Percentiles rank a stretch among this genome's conserved stretches.
These are phyloP conservation scores for Ophioderma brevispina DNA, from an alignment of 35 echinoderm and acorn worm species.

Conservation along the genomic window DNA sequence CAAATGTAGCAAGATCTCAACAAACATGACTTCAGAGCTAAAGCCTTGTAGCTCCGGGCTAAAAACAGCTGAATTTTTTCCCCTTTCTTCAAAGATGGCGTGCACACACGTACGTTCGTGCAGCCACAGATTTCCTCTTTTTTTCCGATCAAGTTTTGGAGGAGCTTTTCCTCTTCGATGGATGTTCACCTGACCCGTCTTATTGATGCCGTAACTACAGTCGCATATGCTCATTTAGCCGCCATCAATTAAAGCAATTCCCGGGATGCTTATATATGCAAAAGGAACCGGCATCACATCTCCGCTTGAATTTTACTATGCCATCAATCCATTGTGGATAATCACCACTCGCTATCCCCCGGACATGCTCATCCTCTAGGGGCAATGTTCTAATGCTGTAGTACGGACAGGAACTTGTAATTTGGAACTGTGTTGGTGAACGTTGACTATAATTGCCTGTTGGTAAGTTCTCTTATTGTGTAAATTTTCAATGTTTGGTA, in stretches of 20 bases:
- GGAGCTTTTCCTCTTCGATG: not conserved
- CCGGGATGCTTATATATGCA: not conserved
- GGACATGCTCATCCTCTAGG: no score
- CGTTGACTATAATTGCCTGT: no score
- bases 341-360: no score
- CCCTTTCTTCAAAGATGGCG: not conserved
- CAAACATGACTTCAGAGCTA: not conserved
- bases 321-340: no score
- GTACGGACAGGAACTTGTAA: no score
- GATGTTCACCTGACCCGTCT: not conserved
- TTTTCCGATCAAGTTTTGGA: not conserved
- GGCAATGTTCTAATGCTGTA: no score
- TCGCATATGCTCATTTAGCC: not conserved
- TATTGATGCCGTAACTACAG: not conserved
- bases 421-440: no score
- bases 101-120: not conserved
- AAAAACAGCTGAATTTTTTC: not conserved
- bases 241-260: constrained; percentile 1
- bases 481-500: no score
- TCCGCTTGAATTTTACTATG: no score
- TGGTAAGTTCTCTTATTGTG: no score
- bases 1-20: not conserved
- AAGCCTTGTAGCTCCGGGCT: not conserved
- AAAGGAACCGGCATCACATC: no score
- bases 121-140: not conserved